Conservation (phyloP, 2,888 invertebrate species). For the Oeneis ivallda region DNA sequence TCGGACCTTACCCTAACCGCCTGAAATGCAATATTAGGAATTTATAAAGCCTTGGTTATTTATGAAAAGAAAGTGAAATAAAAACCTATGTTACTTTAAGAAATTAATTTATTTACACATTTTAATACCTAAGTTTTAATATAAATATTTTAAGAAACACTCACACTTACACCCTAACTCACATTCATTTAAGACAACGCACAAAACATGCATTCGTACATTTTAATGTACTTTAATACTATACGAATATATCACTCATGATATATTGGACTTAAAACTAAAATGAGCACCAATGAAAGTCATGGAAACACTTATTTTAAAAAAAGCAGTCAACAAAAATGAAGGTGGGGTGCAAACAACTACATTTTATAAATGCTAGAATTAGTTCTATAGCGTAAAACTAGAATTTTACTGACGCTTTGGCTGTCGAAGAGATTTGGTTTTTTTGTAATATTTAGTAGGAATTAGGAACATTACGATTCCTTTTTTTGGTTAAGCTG, state of each 20-base stretch:
- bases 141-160: constrained; percentile 57
- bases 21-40: not conserved
- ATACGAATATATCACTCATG: constrained; percentile 30
- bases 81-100: constrained; percentile 46
- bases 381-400: constrained; percentile 41
- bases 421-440: constrained; percentile 75
- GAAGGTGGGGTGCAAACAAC: constrained; percentile 38
- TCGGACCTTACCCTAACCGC: too few species aligned
- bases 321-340: constrained; percentile 32
- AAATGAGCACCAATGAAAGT: constrained; percentile 55
- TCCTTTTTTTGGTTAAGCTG: constrained; percentile 85
- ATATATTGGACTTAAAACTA: constrained; percentile 48
- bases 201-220: constrained; percentile 31
- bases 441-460: constrained; percentile 48
- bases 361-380: constrained; percentile 36
- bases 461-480: constrained; percentile 62
- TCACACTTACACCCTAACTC: constrained; percentile 35
- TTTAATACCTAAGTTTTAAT: constrained; percentile 60
- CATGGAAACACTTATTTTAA: constrained; percentile 30
- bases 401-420: constrained; percentile 52
- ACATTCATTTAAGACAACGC: constrained; percentile 22
- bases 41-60: not conserved
- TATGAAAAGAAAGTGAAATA: constrained; percentile 21
- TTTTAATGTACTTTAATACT: constrained; percentile 32
- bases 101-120: constrained; percentile 72